phyloP scores from a whole-genome alignment of 2,797 vertebrate genomes.

The Mormyrus proboscirostris region DNA sequence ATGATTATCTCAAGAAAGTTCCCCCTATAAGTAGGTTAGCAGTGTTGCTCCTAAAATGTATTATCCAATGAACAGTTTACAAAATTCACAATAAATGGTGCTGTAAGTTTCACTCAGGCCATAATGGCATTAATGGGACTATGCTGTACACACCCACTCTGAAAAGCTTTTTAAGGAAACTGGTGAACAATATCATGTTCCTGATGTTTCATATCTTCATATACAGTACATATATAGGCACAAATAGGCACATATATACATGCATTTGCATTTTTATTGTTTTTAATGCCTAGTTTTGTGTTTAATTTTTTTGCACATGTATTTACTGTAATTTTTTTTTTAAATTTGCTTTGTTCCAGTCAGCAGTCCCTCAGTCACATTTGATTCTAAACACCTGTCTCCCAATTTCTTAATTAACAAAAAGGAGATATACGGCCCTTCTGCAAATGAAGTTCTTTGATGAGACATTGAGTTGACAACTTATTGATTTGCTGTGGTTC shows the following conservation, averaged over 20 bases:
- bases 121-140: not conserved
- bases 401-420: not conserved
- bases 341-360: not conserved
- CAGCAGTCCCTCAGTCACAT: not conserved
- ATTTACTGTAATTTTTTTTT: not conserved
- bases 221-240: not conserved
- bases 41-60: not conserved
- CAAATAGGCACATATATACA: not conserved
- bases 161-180: not conserved
- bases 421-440: not conserved
- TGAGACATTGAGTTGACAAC: not conserved
- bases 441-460: not conserved
- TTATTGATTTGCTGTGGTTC: not conserved
- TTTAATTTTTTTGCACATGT: not conserved
- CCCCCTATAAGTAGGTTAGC: not conserved
- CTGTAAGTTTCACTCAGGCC: not conserved
- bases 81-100: not conserved
- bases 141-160: not conserved
- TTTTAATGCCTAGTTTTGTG: not conserved
- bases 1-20: not conserved
- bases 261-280: not conserved
- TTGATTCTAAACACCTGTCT: not conserved
- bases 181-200: not conserved
- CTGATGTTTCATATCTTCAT: not conserved
- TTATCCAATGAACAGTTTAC: not conserved